A percentile compares a stretch with the other conserved stretches of the same genome.
Conservation (phyloP, 92 coral and sea anemone genomes). For the Parazoanthus atlanticus region DNA sequence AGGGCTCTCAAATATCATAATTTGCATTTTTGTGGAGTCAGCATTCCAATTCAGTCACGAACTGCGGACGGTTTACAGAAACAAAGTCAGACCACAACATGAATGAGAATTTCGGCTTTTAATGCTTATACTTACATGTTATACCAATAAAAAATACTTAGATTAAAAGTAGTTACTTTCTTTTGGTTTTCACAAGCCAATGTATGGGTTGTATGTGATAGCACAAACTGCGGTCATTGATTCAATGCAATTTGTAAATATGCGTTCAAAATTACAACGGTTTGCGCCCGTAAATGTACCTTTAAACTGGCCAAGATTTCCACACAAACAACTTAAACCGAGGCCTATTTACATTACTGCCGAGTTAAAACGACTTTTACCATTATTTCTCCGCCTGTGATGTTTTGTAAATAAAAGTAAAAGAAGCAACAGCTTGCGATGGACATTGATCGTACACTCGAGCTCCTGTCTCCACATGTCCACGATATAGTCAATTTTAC, state of each 20-base stretch:
- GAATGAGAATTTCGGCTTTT: constrained; percentile 19
- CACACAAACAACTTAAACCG: background rate
- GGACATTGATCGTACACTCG: background rate
- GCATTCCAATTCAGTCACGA: constrained; percentile 19
- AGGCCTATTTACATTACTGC: constrained; percentile 22
- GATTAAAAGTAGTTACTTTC: constrained; percentile 13
- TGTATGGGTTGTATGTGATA: constrained; percentile 18
- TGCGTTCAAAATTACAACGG: constrained; percentile 29
- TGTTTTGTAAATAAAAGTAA: constrained; percentile 1
- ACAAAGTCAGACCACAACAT: background rate
- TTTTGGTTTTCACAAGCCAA: constrained; percentile 14
- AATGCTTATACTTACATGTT: constrained; percentile 13
- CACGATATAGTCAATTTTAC: background rate
- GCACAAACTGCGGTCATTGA: constrained; percentile 65
- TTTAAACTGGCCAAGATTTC: constrained; percentile 2
- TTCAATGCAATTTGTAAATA: constrained; percentile 69
- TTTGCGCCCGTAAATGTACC: background rate
- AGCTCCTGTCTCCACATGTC: background rate
- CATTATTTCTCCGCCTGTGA: background rate
- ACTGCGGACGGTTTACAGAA: background rate
- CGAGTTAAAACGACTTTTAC: background rate
- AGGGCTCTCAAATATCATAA: constrained; percentile 15
- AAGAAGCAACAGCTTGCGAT: background rate
- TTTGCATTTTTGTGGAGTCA: constrained; percentile 43
- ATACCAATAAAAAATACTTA: constrained; percentile 26